Evolutionary conservation across 2,888 invertebrate species (phyloP).

Genomic region (Luperina nickerlii): DNA sequence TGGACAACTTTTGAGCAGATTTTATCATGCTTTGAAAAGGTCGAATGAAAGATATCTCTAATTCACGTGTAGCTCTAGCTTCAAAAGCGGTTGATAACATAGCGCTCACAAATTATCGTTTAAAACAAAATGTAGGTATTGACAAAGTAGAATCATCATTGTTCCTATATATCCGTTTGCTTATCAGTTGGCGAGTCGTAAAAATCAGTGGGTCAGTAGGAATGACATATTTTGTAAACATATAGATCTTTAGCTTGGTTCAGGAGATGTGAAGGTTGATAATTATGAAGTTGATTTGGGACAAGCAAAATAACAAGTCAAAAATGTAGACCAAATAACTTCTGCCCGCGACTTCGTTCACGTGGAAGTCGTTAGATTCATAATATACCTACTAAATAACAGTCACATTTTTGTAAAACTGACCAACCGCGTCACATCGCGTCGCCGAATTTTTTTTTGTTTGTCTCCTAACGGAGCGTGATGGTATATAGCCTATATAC

Average conservation of each 20-base stretch:
- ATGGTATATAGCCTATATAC: no score
- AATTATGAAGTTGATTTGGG: neutral
- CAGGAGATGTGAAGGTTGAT: constrained; percentile 12
- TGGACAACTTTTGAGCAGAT: neutral
- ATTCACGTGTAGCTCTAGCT: no score
- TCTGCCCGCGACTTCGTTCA: neutral
- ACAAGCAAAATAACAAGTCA: neutral
- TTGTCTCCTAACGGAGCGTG: neutral
- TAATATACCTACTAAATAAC: neutral
- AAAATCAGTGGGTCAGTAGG: constrained; percentile 29
- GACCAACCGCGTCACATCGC: neutral
- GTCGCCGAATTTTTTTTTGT: neutral
- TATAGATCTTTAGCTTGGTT: constrained; percentile 6
- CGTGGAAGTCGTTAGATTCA: neutral
- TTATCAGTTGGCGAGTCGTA: constrained; percentile 35
- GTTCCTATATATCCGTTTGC: neutral
- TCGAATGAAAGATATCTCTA: neutral
- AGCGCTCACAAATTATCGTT: neutral
- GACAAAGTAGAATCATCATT: neutral
- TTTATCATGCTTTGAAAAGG: neutral
- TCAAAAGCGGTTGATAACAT: neutral
- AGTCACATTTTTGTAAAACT: neutral
- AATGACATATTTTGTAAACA: constrained; percentile 3
- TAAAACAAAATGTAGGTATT: constrained; percentile 1
- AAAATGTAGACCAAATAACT: neutral